Conservation (phyloP, 2,113 vertebrate genomes). For the Malurus elegans region DNA sequence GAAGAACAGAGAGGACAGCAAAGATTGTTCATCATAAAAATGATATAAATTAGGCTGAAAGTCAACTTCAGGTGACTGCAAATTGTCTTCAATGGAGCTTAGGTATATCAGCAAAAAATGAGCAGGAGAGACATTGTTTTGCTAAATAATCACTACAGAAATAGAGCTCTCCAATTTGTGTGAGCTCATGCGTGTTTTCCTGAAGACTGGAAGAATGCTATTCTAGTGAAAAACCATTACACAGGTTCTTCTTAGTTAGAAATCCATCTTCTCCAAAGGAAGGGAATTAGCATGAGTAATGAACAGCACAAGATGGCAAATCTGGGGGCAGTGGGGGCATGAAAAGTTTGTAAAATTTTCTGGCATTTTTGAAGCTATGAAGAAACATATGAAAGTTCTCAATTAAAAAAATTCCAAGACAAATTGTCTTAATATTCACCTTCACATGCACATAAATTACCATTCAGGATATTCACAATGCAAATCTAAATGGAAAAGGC, state of each 20-base stretch:
- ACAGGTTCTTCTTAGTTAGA: not conserved
- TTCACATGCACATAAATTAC: not conserved
- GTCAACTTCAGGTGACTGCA: not conserved
- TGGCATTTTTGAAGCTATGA: not conserved
- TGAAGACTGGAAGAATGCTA: not conserved
- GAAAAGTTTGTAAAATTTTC: not conserved
- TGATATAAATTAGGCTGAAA: not conserved
- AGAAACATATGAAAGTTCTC: not conserved
- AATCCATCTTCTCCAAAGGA: not conserved
- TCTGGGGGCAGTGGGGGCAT: fast-evolving
- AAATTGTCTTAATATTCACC: not conserved
- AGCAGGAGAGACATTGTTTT: not conserved
- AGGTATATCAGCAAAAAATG: not conserved
- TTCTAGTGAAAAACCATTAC: not conserved
- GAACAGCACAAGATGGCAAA: not conserved
- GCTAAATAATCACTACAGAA: not conserved
- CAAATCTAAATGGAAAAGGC: not conserved
- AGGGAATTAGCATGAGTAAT: not conserved
- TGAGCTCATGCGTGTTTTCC: not conserved
- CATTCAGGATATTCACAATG: not conserved
- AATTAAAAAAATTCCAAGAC: not conserved
- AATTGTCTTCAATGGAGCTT: not conserved
- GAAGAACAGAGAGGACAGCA: not conserved
- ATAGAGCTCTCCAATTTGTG: not conserved
- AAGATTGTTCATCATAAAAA: not conserved